Evolutionary conservation across 2,888 invertebrate genomes (phyloP), one percentile per base, ranked within the genome.

Genomic region (Heliconius ethilla): DNA sequence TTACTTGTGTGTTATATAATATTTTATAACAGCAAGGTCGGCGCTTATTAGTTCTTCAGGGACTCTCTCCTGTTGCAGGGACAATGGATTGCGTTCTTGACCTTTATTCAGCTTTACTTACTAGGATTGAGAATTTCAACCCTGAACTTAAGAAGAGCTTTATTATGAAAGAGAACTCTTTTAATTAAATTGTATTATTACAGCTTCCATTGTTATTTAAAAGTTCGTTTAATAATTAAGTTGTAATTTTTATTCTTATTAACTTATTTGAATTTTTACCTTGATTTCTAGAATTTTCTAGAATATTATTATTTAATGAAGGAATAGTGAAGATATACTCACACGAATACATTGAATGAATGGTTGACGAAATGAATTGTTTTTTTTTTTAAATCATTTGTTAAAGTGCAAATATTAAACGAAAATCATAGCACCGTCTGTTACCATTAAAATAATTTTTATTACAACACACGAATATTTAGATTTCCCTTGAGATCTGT

Each of bases 11-110:
- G 77, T 78, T 70, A 65, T 76, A 62, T 76, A 33, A 75, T 62
- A 79, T 59, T 80, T 79, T 73, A 79, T 80, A 75, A 65, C 75
- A 73, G 29, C 72, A 75, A 78, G 81, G 80, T 81, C 78, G 66
- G 25, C 74, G 33, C 33, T 70, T 81, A 80, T 80, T 77, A 70
- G 74, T 69, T 80, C 77, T 67, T 65, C 77, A 63, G 78, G 62
- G 69, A 66, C 40, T 51, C 29, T 72, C 75, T 77, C 66, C 63
- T 78, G 69, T 75, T 70, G 51, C 80, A 78, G 63, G 78, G 77
- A 77, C 80, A 75, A 74, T 40, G 27, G 59, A 70, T 45, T 13
- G 65, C 70, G 72, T 13, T 74, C 51, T 66, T 51, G 78, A 70
- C 69, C 63, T 70, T 76, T 70, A 37, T 22, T 51, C 63, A 40